Evolutionary conservation across 2,888 invertebrate species (phyloP).

Genomic region (Zaprionus bogoriensis): DNA sequence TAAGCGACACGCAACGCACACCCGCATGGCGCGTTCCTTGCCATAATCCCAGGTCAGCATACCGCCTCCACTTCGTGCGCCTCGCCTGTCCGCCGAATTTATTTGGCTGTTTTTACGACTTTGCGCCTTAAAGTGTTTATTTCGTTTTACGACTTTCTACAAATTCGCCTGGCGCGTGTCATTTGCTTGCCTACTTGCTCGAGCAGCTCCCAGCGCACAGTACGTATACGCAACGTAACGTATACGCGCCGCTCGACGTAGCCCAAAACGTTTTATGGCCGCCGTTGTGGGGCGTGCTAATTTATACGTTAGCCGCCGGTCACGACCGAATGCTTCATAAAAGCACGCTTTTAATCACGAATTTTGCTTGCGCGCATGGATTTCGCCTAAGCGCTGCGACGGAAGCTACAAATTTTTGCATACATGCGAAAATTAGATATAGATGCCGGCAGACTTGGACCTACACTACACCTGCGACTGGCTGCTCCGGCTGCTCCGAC

Average conservation of each 20-base stretch:
- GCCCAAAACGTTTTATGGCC: constrained; percentile 69
- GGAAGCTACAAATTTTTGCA: constrained; percentile 36
- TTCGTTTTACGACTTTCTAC: constrained; percentile 70
- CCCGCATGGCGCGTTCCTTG: background rate
- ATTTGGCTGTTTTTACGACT: constrained; percentile 68
- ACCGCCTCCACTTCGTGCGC: background rate
- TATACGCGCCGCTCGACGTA: constrained; percentile 30
- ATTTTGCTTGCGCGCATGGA: constrained; percentile 44
- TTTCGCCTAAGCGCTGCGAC: constrained; percentile 24
- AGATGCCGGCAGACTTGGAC: background rate
- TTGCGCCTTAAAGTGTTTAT: constrained; percentile 75
- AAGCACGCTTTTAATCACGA: constrained; percentile 70
- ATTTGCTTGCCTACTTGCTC: constrained; percentile 53
- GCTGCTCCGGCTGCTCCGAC: too few relatives aligned
- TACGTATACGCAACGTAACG: constrained; percentile 28
- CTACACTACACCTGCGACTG: constrained; percentile 17
- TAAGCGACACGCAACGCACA: constrained; percentile 29
- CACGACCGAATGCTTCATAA: constrained; percentile 66
- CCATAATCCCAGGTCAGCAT: constrained; percentile 4
- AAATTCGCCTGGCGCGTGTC: constrained; percentile 68
- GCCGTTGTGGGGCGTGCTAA: constrained; percentile 56
- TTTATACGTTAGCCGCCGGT: constrained; percentile 60
- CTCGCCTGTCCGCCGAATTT: constrained; percentile 30
- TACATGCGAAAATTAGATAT: constrained; percentile 30
- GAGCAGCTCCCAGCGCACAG: constrained; percentile 1